Evolutionary conservation across 2,888 invertebrate genomes (phyloP), one percentile per base, ranked within the genome.

Genomic region (Acleris laterana): DNA sequence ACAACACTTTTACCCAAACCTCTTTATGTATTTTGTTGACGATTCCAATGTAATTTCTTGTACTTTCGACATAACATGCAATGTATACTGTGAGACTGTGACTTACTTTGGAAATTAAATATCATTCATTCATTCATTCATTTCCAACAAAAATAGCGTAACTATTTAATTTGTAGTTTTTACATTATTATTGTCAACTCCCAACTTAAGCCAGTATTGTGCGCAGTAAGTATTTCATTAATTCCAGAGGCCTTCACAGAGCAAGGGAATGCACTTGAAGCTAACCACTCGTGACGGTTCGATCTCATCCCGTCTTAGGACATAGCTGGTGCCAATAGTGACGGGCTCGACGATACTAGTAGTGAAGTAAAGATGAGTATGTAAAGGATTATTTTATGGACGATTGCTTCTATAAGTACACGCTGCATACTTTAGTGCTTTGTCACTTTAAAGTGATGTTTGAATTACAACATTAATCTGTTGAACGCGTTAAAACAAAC

Each of bases 251-350:
- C 64, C 69, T 59, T 71, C 72, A 69, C 63, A 68, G 64, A 79
- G 82, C 82, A 81, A 76, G 79, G 77, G 77, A 82, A 81, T 82
- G 84, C 84, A 84, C 85, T 83, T 44, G 49, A 58, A 51, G 48
- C 46, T 49, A 68, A 61, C 68, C 60, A 61, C 62, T 60, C 69
- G 69, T 70, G 69, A 69, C 63, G 64, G 68, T 69, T 67, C 69
- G 73, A 74, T 79, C 82, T 77, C 74, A 72, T 71, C 76, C 71
- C 76, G 78, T 79, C 80, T 80, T 75, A 77, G 70, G 69, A 70
- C 68, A 72, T 74, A 72, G 74, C 69, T 56, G 22, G 59, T 28
- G 55, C 17, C 48, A 32, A 20, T 28, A 28, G n/a, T 17, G 62
- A 44, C 11, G 28, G 3, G 11, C 38, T 11, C 11, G 32, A 38